Base-by-base conservation (phyloP, 2,113 vertebrate species). In the Hystrix cristata region DNA sequence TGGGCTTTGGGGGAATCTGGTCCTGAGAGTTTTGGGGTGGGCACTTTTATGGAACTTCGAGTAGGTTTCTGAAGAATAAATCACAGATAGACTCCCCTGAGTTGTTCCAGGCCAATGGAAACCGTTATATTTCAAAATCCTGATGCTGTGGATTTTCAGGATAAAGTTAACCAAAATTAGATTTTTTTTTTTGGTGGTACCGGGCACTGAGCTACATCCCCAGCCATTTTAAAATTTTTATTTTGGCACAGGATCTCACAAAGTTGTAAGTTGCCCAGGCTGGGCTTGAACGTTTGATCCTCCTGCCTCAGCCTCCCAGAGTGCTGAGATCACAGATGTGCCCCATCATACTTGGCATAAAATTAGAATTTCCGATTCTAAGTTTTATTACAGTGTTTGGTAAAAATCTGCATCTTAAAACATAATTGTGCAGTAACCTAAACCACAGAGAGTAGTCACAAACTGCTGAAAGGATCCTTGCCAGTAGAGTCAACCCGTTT, bases 381-480 rank as follows among this genome's bases (percentile, higher is more conserved):
- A 92, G 64, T 43, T 83, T 76, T 38, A 48, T 85, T 81, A 57
- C 48, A 86, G 9, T 11, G 25, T 83, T 96, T 94, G 57, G 55
- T 87, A 57, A 93, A 95, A 91, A 94, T 65, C 34, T 93, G 34
- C 21, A 87, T 93, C 71, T 38, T 85, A 92, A 94, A 86, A 64
- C 5, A 31, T 57, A 89, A 89, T 55, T 23, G 87, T 19, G 11
- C 14, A 69, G 34, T 31, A n/a, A 80, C 10, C 43, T 81, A 90
- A 90, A 59, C 13, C 38, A 71, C 13, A 91, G 57, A 83, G 34
- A 74, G 88, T 59, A 86, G 87, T 64, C 69, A 27, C 67, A 93
- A 86, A 19, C 71, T 76, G 55, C 82, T 83, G 62, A 94, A 86
- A 84, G 60, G 27, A 43, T 29, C 29, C 2, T 86, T n/a, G 65